Base-by-base conservation (phyloP, 2,797 vertebrate species). In the Gadopsis marmoratus region DNA sequence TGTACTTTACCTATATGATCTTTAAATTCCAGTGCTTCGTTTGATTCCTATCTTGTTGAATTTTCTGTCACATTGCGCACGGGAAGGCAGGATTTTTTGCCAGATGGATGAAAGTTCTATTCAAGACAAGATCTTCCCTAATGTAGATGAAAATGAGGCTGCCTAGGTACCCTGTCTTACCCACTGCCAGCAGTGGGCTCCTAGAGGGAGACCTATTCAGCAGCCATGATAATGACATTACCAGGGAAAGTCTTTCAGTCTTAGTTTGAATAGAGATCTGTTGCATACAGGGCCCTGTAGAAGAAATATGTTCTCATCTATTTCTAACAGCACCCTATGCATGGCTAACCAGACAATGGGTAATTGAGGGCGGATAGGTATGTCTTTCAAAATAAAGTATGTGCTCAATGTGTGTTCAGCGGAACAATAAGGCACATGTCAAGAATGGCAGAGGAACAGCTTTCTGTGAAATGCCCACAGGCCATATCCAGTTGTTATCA, bases 401-500 rank as follows among this genome's bases (percentile, higher is more conserved):
- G 85, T 84, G 90, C 81, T 86, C 87, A 89, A 86, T 86, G 85
- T 84, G 86, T 69, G 74, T 90, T 90, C 78, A 73, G 81, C 74
- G 78, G 84, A 93, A 94, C 91, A 94, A 92, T 89, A 84, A 89
- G 84, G 68, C 88, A 92, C 89, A 93, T 94, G 92, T 92, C 94
- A 89, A 68, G 86, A 89, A 62, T 74, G 83, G 78, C 74, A 66
- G 83, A 87, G 83, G 74, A 87, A 77, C 47, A 2, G 82, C 86
- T 92, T 90, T 83, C 88, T 87, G 83, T 85, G 91, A 90, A 84
- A 90, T 89, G 90, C 86, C 93, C 70, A 29, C 59, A 58, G 89
- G 92, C 88, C 74, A 75, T 70, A 83, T 87, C 61, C 80, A 90
- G 82, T 86, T 91, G 86, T 91, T 91, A 84, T 90, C 87, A 75